Evolutionary conservation across 1,140 invertebrate genomes (phyloP), one percentile per base, ranked within the genome.

Genomic region (Megathymus violae): DNA sequence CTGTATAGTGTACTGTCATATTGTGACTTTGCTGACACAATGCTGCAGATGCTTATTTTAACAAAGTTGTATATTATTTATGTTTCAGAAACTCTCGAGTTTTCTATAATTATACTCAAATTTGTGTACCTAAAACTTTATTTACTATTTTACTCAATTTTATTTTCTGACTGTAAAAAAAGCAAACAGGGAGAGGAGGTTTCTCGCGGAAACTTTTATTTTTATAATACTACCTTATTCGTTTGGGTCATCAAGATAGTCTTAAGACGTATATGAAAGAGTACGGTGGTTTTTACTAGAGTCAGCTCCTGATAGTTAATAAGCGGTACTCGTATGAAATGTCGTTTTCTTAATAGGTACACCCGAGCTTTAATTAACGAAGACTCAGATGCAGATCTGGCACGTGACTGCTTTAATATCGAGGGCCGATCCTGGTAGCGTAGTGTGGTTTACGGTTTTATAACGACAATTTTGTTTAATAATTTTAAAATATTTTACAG

Each of bases 321-420:
- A 48, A 58, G 46, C 56, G 34, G 15, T 16, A 64, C 52, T 44
- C 51, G 43, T 64, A 67, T 71, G 64, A 59, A 60, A 69, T 54
- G 64, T 58, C 38, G 51, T 52, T 65, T 67, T 63, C 44, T 60
- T 69, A 67, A 67, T 64, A 52, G 56, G 60, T 66, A 66, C 60
- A 64, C 67, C 68, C 56, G 67, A 54, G 44, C 47, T 69, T 68
- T 77, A 77, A 77, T 76, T 76, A 74, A 74, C 62, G 60, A 44
- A 64, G 41, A 46, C 27, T 51, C 65, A 76, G 67, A 73, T 75
- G 69, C 36, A 47, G 62, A 76, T 68, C 64, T 62, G 58, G 67
- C 67, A 74, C 68, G 74, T 76, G 70, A 76, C 70, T 47, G 44
- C 36, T 62, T 54, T 41, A 31, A 47, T 56, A 69, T 68, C 60